Base-by-base conservation (phyloP, 1,140 invertebrate genomes). In the Drosophila sulfurigaster region DNA sequence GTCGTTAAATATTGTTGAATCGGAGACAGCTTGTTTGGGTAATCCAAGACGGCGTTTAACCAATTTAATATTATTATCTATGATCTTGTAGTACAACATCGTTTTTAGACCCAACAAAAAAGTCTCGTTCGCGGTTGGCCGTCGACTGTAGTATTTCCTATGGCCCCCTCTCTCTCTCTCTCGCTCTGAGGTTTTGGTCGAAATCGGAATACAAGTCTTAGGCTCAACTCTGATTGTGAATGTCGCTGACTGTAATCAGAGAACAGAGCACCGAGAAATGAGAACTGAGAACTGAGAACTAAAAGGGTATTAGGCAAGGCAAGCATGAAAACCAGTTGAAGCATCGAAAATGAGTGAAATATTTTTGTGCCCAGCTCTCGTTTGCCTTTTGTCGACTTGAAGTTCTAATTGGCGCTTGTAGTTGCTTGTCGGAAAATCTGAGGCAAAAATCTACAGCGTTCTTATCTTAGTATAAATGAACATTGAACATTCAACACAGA, bases 11-110 rank as follows among this genome's bases (percentile, higher is more conserved):
- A 75, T 78, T 25, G 49, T 59, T 69, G 35, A 79, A 60, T 75
- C 32, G 52, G 59, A 68, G 69, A 75, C 72, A 75, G 58, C 58
- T 46, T 70, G 66, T 81, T 89, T 65, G 69, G 85, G 83, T 88
- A 88, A 88, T 88, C 77, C 83, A 89, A 88, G 83, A 83, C 85
- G 85, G 83, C 83, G 83, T 88, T 88, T 90, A 89, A 89, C 85
- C 85, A 89, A 89, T 89, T 89, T 89, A 89, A 89, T 89, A 89
- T 89, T 89, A 89, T 89, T 89, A 89, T 89, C 85, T 89, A 89
- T 89, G 86, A 89, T 89, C 85, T 88, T 77, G 78, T 89, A 75
- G 67, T 75, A 78, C 76, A 87, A 77, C 79, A 87, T 76, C 75
- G 67, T 79, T 74, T 85, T 59, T 59, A 46, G 57, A 51, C 30